Evolutionary conservation across 92 coral and sea anemone genomes (phyloP), one percentile per base, ranked within the genome.

Genomic region (Metridium senile): DNA sequence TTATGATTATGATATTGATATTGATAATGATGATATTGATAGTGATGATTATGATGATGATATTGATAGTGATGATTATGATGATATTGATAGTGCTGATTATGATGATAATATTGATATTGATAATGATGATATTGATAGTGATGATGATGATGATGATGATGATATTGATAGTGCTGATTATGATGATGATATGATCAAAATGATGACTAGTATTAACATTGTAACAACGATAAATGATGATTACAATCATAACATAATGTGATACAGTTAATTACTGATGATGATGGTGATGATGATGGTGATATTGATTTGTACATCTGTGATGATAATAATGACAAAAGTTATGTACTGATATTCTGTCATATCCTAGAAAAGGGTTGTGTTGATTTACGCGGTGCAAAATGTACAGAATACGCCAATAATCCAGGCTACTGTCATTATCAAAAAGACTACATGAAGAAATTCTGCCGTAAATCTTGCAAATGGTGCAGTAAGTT

Each of bases 401-500:
- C 59, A 21, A 10, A 2, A 20, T 54, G 59, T 20, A 2, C 25
- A 21, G 21, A 2, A 19, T 64, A 64, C 32, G 70, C 70, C 26
- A 64, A 64, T 8, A 34, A 29, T n/a, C 70, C 70, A 4, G 70
- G 70, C 20, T 82, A 82, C 39, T 82, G 87, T 47, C n/a, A 61
- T 68, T 58, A 76, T 58, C 75, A 82, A 11, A 20, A n/a, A 0
- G 32, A 28, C 9, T 82, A 64, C 43, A 82, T 82, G 87, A 76
- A 29, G 9, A 71, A 53, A 46, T 35, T 68, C 70, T 82, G 87
- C 52, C 69, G 74, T 35, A 76, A 76, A 45, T 59, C 87, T 0
- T 82, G 87, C 53, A 47, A 68, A 45, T 82, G 76, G 34, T 82
- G 87, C 53, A 39, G 71, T 46, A 82, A 82, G 87, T 61, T n/a